A percentile compares a stretch with the other conserved stretches of the same genome.
phyloP scores from a whole-genome alignment of 2,113 vertebrate species.

The Oplegnathus fasciatus region DNA sequence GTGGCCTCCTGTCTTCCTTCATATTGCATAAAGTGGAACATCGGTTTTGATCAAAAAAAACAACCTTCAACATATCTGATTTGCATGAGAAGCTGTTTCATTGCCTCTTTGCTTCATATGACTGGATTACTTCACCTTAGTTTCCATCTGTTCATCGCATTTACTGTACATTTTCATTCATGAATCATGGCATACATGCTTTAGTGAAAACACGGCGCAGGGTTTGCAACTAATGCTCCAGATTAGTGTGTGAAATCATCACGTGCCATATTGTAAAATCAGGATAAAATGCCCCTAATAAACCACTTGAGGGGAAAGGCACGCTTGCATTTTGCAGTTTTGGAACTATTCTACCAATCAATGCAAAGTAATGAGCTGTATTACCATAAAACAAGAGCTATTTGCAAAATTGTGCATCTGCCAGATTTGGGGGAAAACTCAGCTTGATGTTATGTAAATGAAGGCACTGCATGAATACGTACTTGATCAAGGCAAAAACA shows the following conservation, averaged over 20 bases:
- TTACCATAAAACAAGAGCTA: conserved; percentile 56
- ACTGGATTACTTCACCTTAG: conserved; percentile 13
- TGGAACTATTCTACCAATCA: conserved; percentile 47
- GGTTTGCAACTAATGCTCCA: conserved; percentile 21
- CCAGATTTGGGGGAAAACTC: conserved; percentile 41
- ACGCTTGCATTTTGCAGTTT: conserved; percentile 14
- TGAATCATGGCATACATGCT: conserved; percentile 4
- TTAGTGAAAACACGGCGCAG: conserved; percentile 18
- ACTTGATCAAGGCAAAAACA: conserved; percentile 31
- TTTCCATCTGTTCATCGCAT: conserved; percentile 35
- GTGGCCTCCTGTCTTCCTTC: not conserved
- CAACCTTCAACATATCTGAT: not conserved
- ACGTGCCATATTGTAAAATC: conserved; percentile 30
- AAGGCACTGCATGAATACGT: conserved; percentile 25
- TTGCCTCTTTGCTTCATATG: not conserved
- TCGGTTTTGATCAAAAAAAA: not conserved
- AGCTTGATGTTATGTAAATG: conserved; percentile 54
- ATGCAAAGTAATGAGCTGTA: conserved; percentile 56
- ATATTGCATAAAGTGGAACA: conserved; percentile 12
- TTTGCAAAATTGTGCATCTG: conserved; percentile 18
- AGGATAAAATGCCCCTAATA: conserved; percentile 41
- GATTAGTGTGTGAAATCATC: conserved; percentile 32
- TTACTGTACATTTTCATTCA: conserved; percentile 34
- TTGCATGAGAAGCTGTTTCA: conserved; percentile 22
- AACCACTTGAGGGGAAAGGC: conserved; percentile 44